Conservation (phyloP, 2,797 vertebrate species). For the Rhodeus uyekii region DNA sequence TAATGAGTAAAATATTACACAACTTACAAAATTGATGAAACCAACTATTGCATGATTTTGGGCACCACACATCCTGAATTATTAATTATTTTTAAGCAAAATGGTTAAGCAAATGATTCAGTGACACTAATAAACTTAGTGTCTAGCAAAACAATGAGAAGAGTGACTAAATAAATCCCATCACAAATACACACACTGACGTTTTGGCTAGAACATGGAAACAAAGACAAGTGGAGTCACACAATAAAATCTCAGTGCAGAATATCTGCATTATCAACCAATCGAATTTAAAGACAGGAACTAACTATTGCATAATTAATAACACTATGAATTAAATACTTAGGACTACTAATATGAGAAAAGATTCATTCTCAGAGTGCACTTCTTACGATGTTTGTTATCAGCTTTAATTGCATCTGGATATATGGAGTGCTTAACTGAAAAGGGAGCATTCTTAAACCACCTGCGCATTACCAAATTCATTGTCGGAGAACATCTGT, state of each 20-base stretch:
- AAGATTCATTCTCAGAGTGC: background rate
- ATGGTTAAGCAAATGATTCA: background rate
- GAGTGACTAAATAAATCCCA: background rate
- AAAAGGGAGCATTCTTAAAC: constrained; percentile 38
- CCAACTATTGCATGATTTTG: background rate
- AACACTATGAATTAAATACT: background rate
- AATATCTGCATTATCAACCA: background rate
- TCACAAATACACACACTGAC: background rate
- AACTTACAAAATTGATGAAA: too few species aligned
- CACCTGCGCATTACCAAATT: constrained; percentile 39
- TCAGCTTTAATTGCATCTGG: constrained; percentile 23
- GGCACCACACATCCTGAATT: background rate
- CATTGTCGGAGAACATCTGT: constrained; percentile 45
- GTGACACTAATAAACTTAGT: background rate
- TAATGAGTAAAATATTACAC: background rate
- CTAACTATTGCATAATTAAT: background rate
- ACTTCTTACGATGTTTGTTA: constrained; percentile 27
- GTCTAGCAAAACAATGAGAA: background rate
- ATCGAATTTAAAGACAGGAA: background rate
- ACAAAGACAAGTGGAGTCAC: background rate
- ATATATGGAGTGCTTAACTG: constrained; percentile 39
- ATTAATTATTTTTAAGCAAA: background rate
- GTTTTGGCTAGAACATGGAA: background rate
- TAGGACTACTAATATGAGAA: background rate
- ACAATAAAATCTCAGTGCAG: background rate